Evolutionary conservation across 2,113 vertebrate species (phyloP).

Genomic region (Maccullochella peelii): DNA sequence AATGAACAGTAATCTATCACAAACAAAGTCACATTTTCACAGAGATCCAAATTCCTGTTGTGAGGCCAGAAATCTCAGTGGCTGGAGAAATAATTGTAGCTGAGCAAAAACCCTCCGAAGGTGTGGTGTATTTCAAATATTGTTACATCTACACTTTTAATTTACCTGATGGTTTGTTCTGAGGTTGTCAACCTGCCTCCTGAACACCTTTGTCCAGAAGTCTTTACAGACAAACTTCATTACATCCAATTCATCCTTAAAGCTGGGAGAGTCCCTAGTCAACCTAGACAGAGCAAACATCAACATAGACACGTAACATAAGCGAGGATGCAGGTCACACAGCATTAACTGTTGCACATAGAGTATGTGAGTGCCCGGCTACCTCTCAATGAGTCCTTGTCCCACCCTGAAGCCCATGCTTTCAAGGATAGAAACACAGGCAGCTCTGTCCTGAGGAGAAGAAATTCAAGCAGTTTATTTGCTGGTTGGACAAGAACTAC

Average conservation of each 20-base stretch:
- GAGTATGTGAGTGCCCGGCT: not conserved
- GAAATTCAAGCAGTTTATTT: not conserved
- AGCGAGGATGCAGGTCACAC: not conserved
- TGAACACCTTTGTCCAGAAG: constrained; percentile 89
- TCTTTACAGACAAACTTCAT: constrained; percentile 93
- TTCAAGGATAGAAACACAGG: constrained; percentile 84
- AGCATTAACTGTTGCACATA: not conserved
- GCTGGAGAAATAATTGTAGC: too few species aligned
- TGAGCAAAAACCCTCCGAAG: too few species aligned
- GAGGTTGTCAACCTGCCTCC: constrained; percentile 89
- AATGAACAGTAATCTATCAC: not conserved
- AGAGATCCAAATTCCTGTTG: not conserved
- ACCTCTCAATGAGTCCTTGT: constrained; percentile 91
- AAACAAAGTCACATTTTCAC: not conserved
- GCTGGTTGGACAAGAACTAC: not conserved
- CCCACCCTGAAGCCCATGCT: constrained; percentile 90
- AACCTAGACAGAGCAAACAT: constrained; percentile 75
- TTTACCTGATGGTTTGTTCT: constrained; percentile 91
- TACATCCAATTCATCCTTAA: constrained; percentile 89
- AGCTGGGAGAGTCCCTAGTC: constrained; percentile 86
- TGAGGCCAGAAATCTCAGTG: not conserved
- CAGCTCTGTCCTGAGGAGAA: constrained; percentile 82
- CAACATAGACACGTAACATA: not conserved
- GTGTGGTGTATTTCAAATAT: not conserved
- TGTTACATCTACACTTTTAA: not conserved